phyloP scores from a whole-genome alignment of 2,113 vertebrate genomes.

The Bothrops jararaca region DNA sequence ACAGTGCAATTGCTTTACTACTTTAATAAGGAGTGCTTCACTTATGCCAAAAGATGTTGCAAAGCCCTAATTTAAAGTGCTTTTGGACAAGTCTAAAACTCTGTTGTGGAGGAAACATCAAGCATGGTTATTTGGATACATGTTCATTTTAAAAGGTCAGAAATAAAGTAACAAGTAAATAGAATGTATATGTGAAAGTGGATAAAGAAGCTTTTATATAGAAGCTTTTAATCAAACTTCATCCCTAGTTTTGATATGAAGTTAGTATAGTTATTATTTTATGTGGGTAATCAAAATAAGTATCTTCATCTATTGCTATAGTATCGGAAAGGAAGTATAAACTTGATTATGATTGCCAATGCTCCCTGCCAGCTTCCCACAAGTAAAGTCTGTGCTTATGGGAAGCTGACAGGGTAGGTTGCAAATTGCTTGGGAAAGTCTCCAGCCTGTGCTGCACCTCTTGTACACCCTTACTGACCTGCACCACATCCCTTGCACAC shows the following conservation, averaged over 20 bases:
- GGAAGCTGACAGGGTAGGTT: not conserved
- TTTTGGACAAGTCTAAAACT: not conserved
- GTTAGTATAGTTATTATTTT: constrained; percentile 6
- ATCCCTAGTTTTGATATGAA: constrained; percentile 1
- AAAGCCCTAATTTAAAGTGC: not conserved
- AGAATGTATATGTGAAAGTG: not conserved
- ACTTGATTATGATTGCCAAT: not conserved
- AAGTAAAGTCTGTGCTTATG: not conserved
- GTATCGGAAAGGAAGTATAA: not conserved
- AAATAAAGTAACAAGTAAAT: not conserved
- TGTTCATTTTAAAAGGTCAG: not conserved
- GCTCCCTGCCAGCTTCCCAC: not conserved
- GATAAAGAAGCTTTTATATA: not conserved
- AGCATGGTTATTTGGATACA: not conserved
- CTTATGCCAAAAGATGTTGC: not conserved
- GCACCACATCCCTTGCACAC: not conserved
- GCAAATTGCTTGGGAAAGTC: not conserved
- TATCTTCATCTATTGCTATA: not conserved
- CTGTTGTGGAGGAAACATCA: not conserved
- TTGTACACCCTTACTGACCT: not conserved
- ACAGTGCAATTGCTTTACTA: not conserved
- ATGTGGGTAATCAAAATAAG: constrained; percentile 13
- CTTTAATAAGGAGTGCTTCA: not conserved
- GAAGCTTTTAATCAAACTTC: not conserved
- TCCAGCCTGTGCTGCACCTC: not conserved